Evolutionary conservation across 2,797 vertebrate species (phyloP), one percentile per base, ranked within the genome.

Genomic region (Pseudochaenichthys georgianus): DNA sequence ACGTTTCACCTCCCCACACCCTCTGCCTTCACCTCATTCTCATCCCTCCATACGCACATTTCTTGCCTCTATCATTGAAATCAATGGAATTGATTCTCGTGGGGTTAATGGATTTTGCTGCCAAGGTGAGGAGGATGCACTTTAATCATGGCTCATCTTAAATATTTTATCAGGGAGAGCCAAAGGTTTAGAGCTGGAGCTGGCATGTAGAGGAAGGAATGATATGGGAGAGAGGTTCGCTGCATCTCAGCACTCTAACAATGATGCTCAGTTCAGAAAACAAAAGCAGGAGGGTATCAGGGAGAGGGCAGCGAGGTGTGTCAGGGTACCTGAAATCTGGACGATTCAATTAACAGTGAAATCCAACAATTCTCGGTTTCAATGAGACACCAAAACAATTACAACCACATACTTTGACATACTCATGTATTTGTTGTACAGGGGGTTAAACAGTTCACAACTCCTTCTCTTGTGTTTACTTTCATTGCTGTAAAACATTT

Each of bases 111-210:
- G 92, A 92, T 94, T 94, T 92, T 92, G 84, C 87, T 89, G 87
- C 85, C 91, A 94, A 94, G 94, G 93, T 94, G 93, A 94, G 86
- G 81, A 89, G 85, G 91, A 93, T 92, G 92, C 91, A 90, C 92
- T 94, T 94, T 93, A 92, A 94, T 95, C 94, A 93, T 80, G 87
- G 89, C 82, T 91, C 87, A 91, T 93, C 88, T 93, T 93, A 93
- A 94, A 95, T 95, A 93, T 93, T 95, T 94, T 92, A 94, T 91
- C 91, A 93, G 82, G 73, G 74, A 81, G 77, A 90, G 88, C 85
- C 88, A 92, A 92, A 89, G 89, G 89, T 90, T 91, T 86, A 79
- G 82, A 90, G 85, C 86, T 50, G 67, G 73, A 82, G 85, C 85
- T 85, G 86, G 78, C 80, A 67, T 85, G 85, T 77, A 67, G 84